A percentile compares a stretch with the other conserved stretches of the same genome.
phyloP scores from a whole-genome alignment of 2,113 vertebrate species.

The Coptodon rendalli region DNA sequence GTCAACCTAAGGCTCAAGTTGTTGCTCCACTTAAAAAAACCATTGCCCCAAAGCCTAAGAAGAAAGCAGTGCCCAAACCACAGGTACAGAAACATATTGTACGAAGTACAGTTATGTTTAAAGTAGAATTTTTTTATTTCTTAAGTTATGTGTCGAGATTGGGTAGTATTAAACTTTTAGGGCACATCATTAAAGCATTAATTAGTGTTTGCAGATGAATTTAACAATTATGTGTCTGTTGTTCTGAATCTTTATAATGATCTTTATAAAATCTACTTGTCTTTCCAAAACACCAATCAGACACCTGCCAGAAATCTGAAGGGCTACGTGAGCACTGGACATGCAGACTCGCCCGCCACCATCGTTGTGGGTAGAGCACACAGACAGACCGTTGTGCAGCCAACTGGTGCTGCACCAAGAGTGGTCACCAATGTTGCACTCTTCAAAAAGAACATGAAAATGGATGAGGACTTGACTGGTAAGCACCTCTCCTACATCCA shows the following conservation, averaged over 20 bases:
- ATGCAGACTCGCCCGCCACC: constrained; percentile 82
- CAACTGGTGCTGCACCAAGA: constrained; percentile 67
- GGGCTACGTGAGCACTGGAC: constrained; percentile 76
- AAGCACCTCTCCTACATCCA: neutral
- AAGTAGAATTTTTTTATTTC: neutral
- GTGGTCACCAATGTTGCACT: constrained; percentile 65
- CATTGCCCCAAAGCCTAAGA: constrained; percentile 15
- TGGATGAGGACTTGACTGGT: constrained; percentile 83
- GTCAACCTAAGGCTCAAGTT: constrained; percentile 65
- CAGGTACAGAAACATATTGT: constrained; percentile 57
- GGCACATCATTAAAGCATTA: neutral
- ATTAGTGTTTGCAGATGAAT: neutral
- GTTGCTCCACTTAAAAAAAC: constrained; percentile 40
- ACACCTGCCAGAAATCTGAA: constrained; percentile 69
- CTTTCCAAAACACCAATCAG: constrained; percentile 36
- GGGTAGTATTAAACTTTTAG: neutral
- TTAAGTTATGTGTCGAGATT: neutral
- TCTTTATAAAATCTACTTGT: neutral
- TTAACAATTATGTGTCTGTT: neutral
- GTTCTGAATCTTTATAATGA: neutral
- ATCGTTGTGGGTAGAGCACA: constrained; percentile 78
- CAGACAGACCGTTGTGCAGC: constrained; percentile 19
- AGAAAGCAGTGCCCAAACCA: constrained; percentile 17
- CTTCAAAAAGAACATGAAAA: constrained; percentile 63
- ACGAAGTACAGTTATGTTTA: neutral